Evolutionary conservation across 2,113 vertebrate genomes (phyloP).

Genomic region (Atherinomorus stipes): DNA sequence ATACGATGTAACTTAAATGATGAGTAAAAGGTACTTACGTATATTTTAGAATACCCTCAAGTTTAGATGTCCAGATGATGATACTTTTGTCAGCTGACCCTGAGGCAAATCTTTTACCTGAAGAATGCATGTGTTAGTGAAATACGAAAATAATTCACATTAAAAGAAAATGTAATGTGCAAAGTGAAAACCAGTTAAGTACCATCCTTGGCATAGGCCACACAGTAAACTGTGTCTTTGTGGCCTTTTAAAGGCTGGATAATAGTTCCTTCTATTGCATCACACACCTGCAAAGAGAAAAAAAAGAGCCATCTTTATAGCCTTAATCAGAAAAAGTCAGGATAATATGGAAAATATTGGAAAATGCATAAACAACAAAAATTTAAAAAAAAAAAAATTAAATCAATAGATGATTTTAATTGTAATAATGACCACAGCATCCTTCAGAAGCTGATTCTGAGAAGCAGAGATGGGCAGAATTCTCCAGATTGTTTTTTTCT

Average conservation of each 20-base stretch:
- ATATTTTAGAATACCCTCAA: constrained; percentile 98
- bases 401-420: no score
- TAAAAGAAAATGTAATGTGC: background rate
- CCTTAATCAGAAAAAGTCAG: no score
- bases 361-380: no score
- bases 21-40: constrained; percentile 86
- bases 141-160: background rate
- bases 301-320: no score
- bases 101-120: constrained; percentile 97
- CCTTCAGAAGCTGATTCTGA: no score
- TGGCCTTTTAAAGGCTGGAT: constrained; percentile 96
- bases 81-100: constrained; percentile 98
- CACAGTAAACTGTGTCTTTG: constrained; percentile 96
- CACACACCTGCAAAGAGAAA: constrained; percentile 88
- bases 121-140: constrained; percentile 30
- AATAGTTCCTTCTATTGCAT: constrained; percentile 93
- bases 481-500: no score
- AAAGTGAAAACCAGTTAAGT: constrained; percentile 40
- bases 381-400: no score
- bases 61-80: constrained; percentile 98
- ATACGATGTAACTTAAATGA: background rate
- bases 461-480: no score
- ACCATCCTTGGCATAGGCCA: constrained; percentile 98
- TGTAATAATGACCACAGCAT: constrained; percentile 7
- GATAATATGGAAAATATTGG: no score